Base-by-base conservation (phyloP, 1,140 invertebrate species). In the Harpegnathos saltator region DNA sequence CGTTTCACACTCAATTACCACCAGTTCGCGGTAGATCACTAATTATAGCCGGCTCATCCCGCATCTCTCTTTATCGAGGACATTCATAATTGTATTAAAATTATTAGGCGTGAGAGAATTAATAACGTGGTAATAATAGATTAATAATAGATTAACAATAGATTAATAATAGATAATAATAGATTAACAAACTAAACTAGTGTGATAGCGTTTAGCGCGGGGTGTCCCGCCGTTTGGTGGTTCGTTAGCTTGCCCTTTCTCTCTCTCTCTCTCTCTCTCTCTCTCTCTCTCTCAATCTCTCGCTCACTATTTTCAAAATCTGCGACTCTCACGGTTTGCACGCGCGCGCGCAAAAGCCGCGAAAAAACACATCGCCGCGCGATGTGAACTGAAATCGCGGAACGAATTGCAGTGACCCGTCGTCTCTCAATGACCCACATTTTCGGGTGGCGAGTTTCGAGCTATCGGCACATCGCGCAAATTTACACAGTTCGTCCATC, bases 381-480 rank as follows among this genome's bases (percentile, higher is more conserved):
- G 24, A 11, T n/a, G n/a, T n/a, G n/a, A n/a, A n/a, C n/a, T n/a
- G n/a, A 75, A 74, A 73, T 44, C n/a, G 5, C 19, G 61, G 5
- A 9, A 5, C 12, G 24, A 63, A 12, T 69, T 26, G 26, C 12
- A 26, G 4, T 26, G 72, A 11, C 12, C 15, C 33, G n/a, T 33
- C 29, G 9, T 56, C 56, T 56, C 56, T 44, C 66, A 44, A 78
- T 22, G 33, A 80, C 52, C 52, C 38, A 78, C 12, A 69, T 80
- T 69, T 11, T 29, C 65, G 17, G 17, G 7, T 33, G 7, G 11
- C 29, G 19, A 63, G 9, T 78, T 78, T 58, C 38, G 52, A 19
- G n/a, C 22, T 29, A 26, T 78, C 62, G 15, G 38, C 14, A n/a
- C n/a, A 17, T n/a, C 5, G 52, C 63, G 22, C 62, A 24, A 69